Evolutionary conservation across 2,113 vertebrate genomes (phyloP).

Genomic region (Lepidothrix coronata): DNA sequence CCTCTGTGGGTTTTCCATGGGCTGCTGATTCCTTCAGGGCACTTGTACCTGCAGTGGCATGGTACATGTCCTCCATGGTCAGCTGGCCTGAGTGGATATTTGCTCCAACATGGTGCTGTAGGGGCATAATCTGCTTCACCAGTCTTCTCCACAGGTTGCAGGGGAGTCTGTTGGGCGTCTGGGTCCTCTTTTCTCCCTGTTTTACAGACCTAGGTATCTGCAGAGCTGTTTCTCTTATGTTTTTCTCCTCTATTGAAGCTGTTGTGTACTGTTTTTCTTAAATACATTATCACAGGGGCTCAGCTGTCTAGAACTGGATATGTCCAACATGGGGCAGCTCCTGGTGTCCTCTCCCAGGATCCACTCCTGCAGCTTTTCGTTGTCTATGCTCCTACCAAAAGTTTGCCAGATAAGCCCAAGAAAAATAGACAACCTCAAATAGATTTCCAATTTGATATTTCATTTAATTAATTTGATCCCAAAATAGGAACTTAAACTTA

Average conservation of each 20-base stretch:
- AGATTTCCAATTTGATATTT: slow-evolving; percentile 20
- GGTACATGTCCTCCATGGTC: neutral
- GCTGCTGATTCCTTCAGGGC: neutral
- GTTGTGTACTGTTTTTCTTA: neutral
- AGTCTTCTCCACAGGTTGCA: neutral
- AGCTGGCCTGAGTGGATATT: neutral
- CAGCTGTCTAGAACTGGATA: neutral
- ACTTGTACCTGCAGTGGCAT: neutral
- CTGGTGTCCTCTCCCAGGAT: neutral
- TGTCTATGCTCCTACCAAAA: neutral
- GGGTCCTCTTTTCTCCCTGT: neutral
- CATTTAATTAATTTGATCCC: neutral
- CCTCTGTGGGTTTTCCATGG: neutral
- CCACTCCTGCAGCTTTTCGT: neutral
- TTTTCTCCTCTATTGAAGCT: neutral
- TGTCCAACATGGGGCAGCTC: neutral
- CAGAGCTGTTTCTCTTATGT: neutral
- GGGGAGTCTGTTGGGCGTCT: neutral
- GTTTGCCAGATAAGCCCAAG: neutral
- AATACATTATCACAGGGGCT: neutral
- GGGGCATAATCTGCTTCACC: neutral
- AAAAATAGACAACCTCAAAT: neutral
- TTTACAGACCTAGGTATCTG: neutral
- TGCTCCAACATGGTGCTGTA: neutral
- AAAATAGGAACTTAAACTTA: neutral